Base-by-base conservation (phyloP, 2,797 vertebrate genomes). In the Discoglossus pictus region DNA sequence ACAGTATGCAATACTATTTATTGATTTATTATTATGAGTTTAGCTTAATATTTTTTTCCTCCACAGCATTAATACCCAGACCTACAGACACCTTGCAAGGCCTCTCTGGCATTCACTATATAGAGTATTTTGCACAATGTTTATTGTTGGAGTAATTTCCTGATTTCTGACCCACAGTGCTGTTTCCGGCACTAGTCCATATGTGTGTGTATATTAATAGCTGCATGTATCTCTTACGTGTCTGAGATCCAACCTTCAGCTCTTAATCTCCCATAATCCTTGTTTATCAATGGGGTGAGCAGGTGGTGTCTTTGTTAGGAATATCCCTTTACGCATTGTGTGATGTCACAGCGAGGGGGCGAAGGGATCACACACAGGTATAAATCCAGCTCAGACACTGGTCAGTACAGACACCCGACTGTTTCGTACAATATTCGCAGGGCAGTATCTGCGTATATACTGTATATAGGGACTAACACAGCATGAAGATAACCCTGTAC, bases 271-370 rank as follows among this genome's bases (percentile, higher is more conserved):
- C 11, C 25, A n/a, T 64, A 65, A 48, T 64, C 61, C 54, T 43
- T 46, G 27, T 62, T 72, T 58, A 60, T 68, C 47, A 65, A 61
- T 65, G 72, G 21, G 23, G 16, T 43, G 47, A 61, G 65, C 72
- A 76, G 44, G 20, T 43, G 68, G 64, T 61, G 61, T 44, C 36
- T 64, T 71, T 76, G 65, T 64, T 25, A 16, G 47, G 43, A 59
- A 50, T 25, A 31, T 46, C 48, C 20, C 38, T 18, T 54, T 64
- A 42, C 43, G 43, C 50, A 58, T 42, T 50, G 31, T 31, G 11
- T 72, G 64, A 68, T 54, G 60, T 67, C 59, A 63, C 16, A 11
- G n/a, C 17, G 8, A 43, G 36, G 58, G 38, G 61, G 24, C 18
- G 13, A 18, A 40, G 16, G 21, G 8, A 36, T 38, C 44, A 38